phyloP scores from a whole-genome alignment of 2,797 vertebrate species.

The Acanthopagrus latus region DNA sequence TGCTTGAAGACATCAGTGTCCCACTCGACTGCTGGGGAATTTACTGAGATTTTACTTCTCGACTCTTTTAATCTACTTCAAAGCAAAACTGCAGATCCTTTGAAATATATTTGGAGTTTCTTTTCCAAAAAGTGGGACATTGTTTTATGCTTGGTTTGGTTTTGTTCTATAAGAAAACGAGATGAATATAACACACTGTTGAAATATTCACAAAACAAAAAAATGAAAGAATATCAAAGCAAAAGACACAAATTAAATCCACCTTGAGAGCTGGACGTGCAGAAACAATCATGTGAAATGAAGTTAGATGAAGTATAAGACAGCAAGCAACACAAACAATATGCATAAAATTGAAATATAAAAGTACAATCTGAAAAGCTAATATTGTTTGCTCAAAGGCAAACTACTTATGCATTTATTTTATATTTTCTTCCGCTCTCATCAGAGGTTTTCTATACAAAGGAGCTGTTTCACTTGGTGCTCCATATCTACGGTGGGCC shows the following conservation, averaged over 20 bases:
- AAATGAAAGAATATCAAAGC: not conserved
- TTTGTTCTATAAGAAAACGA: not conserved
- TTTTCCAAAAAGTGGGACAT: not conserved
- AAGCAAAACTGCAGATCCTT: not conserved
- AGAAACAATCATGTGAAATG: not conserved
- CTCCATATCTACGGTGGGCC: not conserved
- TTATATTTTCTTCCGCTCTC: not conserved
- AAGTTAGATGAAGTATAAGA: not conserved
- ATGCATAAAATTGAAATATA: not conserved
- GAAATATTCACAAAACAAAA: not conserved
- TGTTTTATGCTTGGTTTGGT: not conserved
- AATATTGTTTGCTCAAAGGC: not conserved
- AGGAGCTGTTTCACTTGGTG: not conserved
- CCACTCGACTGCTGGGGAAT: not conserved
- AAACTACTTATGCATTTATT: not conserved
- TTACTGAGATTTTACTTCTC: not conserved
- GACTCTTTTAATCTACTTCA: not conserved
- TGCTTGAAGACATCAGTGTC: conserved; percentile 20
- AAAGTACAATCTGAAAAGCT: not conserved
- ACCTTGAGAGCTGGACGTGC: not conserved
- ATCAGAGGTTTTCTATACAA: not conserved
- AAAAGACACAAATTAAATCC: not conserved
- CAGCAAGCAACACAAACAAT: not conserved
- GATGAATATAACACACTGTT: not conserved
- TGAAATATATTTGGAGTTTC: not conserved